These are phyloP conservation scores for Parazoanthus atlanticus DNA, from an alignment of 92 coral and sea anemone genomes.

Conservation along the genomic window DNA sequence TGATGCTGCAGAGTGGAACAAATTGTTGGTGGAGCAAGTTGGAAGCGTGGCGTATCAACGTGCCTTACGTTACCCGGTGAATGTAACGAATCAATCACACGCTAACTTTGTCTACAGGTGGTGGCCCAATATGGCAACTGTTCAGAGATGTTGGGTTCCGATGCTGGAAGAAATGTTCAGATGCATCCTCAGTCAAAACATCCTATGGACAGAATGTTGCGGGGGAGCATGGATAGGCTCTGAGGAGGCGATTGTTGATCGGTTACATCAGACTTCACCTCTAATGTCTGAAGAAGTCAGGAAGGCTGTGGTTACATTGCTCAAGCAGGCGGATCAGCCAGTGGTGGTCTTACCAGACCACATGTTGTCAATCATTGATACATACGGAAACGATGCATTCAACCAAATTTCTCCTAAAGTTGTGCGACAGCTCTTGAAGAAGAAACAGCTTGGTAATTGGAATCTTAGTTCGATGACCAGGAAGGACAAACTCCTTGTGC, in stretches of 20 bases:
- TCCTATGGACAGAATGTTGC: slow-evolving; percentile 63
- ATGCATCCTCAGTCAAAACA: slow-evolving; percentile 26
- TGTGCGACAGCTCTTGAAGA: slow-evolving; percentile 64
- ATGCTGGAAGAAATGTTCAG: slow-evolving; percentile 59
- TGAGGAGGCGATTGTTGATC: slow-evolving; percentile 56
- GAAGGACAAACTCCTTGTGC: slow-evolving; percentile 58
- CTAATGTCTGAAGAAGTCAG: slow-evolving; percentile 19
- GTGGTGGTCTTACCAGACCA: slow-evolving; percentile 71
- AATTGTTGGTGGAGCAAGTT: slow-evolving; percentile 36
- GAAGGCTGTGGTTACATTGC: slow-evolving; percentile 48
- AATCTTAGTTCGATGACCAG: slow-evolving; percentile 26
- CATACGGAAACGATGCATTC: not conserved
- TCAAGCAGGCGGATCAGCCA: slow-evolving; percentile 71
- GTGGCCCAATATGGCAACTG: slow-evolving; percentile 58
- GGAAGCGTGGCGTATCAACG: slow-evolving; percentile 34
- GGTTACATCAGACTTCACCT: slow-evolving; percentile 29
- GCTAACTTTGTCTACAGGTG: slow-evolving; percentile 66
- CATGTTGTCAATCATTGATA: slow-evolving; percentile 57
- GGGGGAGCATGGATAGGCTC: slow-evolving; percentile 63
- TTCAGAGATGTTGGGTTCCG: slow-evolving; percentile 60
- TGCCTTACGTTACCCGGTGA: not conserved
- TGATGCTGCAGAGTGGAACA: slow-evolving; percentile 54
- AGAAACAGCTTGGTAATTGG: slow-evolving; percentile 53
- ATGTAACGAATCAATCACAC: not conserved
- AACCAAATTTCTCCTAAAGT: slow-evolving; percentile 56